Conservation (phyloP, 2,113 vertebrate species). For the Silurus glanis region DNA sequence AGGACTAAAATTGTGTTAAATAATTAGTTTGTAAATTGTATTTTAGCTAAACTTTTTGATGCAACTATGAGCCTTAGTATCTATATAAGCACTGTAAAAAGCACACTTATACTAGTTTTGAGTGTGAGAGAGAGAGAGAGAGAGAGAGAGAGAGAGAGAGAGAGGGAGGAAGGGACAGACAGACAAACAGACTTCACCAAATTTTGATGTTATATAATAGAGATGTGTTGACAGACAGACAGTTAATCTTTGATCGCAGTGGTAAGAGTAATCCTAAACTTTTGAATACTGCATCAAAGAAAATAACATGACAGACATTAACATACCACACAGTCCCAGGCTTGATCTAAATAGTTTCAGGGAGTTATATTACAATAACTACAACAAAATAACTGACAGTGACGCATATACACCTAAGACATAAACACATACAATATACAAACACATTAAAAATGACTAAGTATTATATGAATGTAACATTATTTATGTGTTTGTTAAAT, state of each 20-base stretch:
- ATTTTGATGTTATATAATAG: slow-evolving; percentile 6
- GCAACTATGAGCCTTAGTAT: background rate
- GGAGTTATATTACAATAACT: background rate
- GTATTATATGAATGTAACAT: background rate
- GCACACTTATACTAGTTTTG: background rate
- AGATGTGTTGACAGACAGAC: slow-evolving; percentile 36
- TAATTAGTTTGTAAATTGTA: background rate
- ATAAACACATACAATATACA: too few relatives aligned
- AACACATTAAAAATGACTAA: too few relatives aligned
- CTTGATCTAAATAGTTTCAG: background rate
- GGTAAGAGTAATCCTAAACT: slow-evolving; percentile 23
- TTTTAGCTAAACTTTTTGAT: background rate
- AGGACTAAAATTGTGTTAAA: background rate
- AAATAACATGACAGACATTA: slow-evolving; percentile 24
- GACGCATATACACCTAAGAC: background rate
- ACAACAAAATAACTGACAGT: background rate
- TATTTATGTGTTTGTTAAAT: background rate
- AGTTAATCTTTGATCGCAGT: slow-evolving; percentile 33
- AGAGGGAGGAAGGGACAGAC: background rate
- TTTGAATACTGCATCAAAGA: slow-evolving; percentile 31
- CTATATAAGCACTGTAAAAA: background rate
- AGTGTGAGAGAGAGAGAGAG: background rate
- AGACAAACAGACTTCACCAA: background rate
- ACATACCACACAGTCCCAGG: background rate
- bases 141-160: background rate